A percentile compares a stretch with the other conserved stretches of the same genome.
phyloP scores from a whole-genome alignment of 2,113 vertebrate genomes.

The Elephantulus edwardii region DNA sequence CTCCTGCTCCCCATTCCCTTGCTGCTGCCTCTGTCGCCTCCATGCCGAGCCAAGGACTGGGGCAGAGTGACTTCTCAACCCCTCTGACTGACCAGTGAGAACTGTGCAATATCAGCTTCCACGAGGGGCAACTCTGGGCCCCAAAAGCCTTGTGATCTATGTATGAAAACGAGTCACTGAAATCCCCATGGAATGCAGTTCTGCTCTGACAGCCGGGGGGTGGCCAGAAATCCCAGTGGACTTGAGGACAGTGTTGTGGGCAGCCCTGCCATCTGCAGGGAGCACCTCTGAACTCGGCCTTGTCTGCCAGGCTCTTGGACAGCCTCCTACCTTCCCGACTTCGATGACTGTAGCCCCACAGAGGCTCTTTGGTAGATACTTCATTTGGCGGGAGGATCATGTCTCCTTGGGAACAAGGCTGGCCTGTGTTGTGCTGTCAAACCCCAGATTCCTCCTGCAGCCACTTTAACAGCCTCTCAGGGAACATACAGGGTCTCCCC shows the following conservation, averaged over 20 bases:
- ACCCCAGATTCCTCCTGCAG: background rate
- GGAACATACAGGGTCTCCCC: background rate
- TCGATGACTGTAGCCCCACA: rapidly evolving
- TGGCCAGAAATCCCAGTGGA: background rate
- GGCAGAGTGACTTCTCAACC: rapidly evolving
- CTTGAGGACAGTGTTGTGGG: background rate
- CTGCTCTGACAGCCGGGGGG: background rate
- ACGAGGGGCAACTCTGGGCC: background rate
- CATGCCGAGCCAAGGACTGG: rapidly evolving
- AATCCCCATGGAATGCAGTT: background rate
- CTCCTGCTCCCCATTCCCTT: too few relatives aligned
- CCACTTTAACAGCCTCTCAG: background rate
- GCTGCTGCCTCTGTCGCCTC: background rate
- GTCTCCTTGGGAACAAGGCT: background rate
- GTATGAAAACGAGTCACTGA: background rate
- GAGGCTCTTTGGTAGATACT: background rate
- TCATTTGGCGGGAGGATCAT: background rate
- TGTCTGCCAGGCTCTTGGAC: rapidly evolving
- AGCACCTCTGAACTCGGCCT: background rate
- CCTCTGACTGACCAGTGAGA: background rate
- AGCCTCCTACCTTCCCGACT: rapidly evolving
- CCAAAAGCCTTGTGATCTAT: background rate
- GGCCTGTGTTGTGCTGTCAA: background rate
- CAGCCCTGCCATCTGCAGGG: background rate
- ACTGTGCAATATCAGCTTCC: background rate